Evolutionary conservation across 2,113 vertebrate species (phyloP), one percentile per base, ranked within the genome.

Genomic region (Anarhynchus alexandrinus): DNA sequence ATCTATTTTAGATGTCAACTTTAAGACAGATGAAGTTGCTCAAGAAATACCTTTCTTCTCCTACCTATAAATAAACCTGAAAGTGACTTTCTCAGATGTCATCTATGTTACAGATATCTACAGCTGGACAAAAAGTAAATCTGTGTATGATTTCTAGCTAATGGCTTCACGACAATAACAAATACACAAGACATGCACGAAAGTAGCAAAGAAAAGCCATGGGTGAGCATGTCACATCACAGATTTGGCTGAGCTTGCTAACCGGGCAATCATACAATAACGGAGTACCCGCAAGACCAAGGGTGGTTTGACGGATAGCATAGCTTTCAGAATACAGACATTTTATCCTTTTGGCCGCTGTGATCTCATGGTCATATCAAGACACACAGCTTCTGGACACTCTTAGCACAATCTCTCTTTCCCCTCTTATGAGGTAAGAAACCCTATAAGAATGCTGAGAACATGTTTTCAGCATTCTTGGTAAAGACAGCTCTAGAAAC

Each of bases 271-370:
- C 43, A 26, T 6, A 69, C 12, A 90, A 70, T 5, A 55, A n/a
- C 21, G 0, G 0, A 65, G 54, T 16, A 5, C 16, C 11, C 3
- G 4, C 57, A 66, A 61, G n/a, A 74, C 21, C 13, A 22, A 64
- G 30, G 2, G 0, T 45, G n/a, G 43, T 42, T 25, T 49, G 55
- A 54, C 6, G 5, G 4, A n/a, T 2, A 5, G 47, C 64, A 72
- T 0, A 43, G 43, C 32, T 34, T 70, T 79, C 19, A 55, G 45
- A 89, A 36, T 2, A 78, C 23, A 52, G 29, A 57, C 7, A 2
- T 12, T 65, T 32, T 10, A 17, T 2, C 38, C 40, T 79, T 52
- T 16, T 29, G 43, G 49, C 55, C 65, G 32, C 65, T 79, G 55
- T 5, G 3, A 43, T 16, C n/a, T 76, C 62, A n/a, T 5, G 40